These are phyloP conservation scores for Myiothlypis coronata DNA, from an alignment of 2,797 vertebrate genomes.

Conservation along the genomic window DNA sequence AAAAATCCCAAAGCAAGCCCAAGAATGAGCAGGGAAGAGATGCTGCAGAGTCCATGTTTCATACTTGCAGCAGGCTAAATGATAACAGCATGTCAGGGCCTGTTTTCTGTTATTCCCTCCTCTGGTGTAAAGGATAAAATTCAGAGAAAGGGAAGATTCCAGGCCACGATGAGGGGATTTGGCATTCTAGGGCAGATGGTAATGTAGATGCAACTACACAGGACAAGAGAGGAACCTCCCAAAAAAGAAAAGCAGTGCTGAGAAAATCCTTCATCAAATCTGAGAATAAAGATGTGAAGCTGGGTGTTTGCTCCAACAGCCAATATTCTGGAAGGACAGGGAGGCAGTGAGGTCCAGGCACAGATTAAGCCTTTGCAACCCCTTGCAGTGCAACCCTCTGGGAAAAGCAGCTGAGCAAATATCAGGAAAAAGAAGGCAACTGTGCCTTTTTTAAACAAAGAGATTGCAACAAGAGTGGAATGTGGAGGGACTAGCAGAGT, in stretches of 20 bases:
- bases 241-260: background rate
- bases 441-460: background rate
- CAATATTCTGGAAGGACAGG: background rate
- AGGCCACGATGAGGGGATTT: background rate
- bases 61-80: background rate
- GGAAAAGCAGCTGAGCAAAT: background rate
- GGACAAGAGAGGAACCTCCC: background rate
- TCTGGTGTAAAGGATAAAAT: background rate
- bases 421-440: background rate
- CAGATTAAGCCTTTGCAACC: background rate
- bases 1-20: background rate
- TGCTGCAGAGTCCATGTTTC: background rate
- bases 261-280: background rate
- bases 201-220: background rate
- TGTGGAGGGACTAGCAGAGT: background rate
- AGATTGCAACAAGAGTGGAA: background rate
- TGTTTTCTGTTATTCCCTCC: background rate
- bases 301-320: background rate
- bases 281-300: background rate
- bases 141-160: background rate
- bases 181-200: background rate
- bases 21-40: background rate
- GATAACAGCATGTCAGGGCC: background rate
- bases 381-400: background rate
- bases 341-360: background rate